A percentile compares a stretch with the other conserved stretches of the same genome.
Evolutionary conservation across 2,797 vertebrate species (phyloP).

Genomic region (Margarornis squamiger): DNA sequence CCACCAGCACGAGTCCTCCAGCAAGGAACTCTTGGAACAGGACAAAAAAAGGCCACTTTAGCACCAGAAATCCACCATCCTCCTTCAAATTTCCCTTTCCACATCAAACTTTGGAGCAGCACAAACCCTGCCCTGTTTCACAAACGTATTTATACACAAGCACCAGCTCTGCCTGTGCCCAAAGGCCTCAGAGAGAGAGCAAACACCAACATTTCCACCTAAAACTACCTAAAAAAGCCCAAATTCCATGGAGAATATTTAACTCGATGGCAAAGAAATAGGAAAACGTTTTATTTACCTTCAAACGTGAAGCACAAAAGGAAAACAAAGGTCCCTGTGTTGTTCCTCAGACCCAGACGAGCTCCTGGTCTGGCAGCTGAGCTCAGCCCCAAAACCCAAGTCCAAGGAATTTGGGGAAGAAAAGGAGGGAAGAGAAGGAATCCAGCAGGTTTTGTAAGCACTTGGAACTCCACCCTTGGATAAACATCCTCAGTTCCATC

Average conservation of each 20-base stretch:
- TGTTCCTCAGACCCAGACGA: fast-evolving
- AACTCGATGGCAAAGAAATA: not conserved
- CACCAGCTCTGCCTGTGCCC: not conserved
- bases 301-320: fast-evolving
- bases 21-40: not conserved
- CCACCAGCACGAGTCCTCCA: not conserved
- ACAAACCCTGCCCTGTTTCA: fast-evolving
- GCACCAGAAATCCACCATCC: not conserved
- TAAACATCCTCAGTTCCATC: not conserved
- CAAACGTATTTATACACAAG: fast-evolving
- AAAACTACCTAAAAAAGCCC: not conserved
- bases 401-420: not conserved
- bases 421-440: not conserved
- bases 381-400: not conserved
- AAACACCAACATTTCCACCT: not conserved
- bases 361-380: not conserved
- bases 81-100: not conserved
- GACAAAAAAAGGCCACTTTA: fast-evolving
- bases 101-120: not conserved
- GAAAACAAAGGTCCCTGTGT: not conserved
- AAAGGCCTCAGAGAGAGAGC: not conserved
- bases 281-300: not conserved
- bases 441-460: not conserved
- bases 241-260: not conserved
- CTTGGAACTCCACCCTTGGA: not conserved